Evolutionary conservation across 92 coral and sea anemone genomes (phyloP), one percentile per base, ranked within the genome.

Genomic region (Siderastrea radians): DNA sequence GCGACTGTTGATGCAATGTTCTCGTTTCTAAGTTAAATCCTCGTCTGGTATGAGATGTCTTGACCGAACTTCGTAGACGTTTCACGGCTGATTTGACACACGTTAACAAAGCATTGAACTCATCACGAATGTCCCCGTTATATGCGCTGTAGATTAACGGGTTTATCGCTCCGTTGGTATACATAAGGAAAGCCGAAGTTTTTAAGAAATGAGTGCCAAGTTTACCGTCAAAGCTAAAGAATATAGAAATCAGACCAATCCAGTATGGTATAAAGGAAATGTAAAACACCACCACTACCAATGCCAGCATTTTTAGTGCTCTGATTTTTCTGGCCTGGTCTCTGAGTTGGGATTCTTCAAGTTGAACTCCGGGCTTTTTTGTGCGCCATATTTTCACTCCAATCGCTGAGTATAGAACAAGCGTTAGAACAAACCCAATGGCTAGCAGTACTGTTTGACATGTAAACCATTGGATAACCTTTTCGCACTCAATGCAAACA

Each of bases 281-380:
- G 26, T 84, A 84, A 84, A 84, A 84, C 19, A 74, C 88, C 5
- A 74, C 46, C 13, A 84, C 79, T 43, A 84, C 12, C 38, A 67
- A 50, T 14, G 75, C 74, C 38, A 84, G 53, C 74, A 84, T 62
- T 45, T 84, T 84, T 3, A 75, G 5, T 6, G 75, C 75, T 43
- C 49, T 62, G 49, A 45, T 16, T 3, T 74, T 84, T 43, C 16
- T 62, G 3, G 50, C 75, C 60, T 63, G 63, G 3, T 38, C 45
- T 43, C 44, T 62, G 17, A 47, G 47, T 9, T 63, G 74, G 6
- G 47, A 71, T 49, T 51, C 66, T 48, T 26, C 13, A 3, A 74
- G 46, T 43, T 74, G 70, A 49, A 74, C 3, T 50, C 81, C 81
- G 13, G 81, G 88, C 6, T 17, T 52, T 61, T 61, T 74, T 0